Percentiles rank a stretch among this genome's conserved stretches.
Evolutionary conservation across 2,797 vertebrate species (phyloP).

Genomic region (Lophius americanus): DNA sequence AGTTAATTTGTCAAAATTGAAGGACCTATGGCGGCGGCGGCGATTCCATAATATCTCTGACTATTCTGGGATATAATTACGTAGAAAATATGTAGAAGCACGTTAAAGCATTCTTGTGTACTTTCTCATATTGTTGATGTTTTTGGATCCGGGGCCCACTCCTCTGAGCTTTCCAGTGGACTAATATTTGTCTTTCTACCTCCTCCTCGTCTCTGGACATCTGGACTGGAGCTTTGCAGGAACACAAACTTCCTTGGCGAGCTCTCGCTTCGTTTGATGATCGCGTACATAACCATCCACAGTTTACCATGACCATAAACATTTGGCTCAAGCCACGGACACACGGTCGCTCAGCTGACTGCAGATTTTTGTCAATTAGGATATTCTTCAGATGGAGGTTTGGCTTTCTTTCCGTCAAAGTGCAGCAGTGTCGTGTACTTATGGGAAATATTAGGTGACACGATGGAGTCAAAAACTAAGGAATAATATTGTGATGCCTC

Average conservation of each 20-base stretch:
- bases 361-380: constrained; percentile 26
- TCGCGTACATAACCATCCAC: constrained; percentile 40
- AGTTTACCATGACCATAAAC: constrained; percentile 73
- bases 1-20: too few relatives aligned
- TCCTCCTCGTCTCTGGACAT: constrained; percentile 72
- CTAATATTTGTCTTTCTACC: constrained; percentile 85
- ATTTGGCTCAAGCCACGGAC: constrained; percentile 51
- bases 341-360: constrained; percentile 29
- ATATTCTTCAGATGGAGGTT: constrained; percentile 28
- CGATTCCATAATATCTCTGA: too few relatives aligned
- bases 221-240: constrained; percentile 68
- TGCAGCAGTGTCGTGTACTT: constrained; percentile 2
- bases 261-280: constrained; percentile 61
- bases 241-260: constrained; percentile 68
- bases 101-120: too few relatives aligned
- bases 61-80: too few relatives aligned
- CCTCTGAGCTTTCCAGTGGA: constrained; percentile 72
- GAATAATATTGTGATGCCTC: neutral
- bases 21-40: too few relatives aligned
- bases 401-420: constrained; percentile 8
- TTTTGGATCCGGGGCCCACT: constrained; percentile 51
- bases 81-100: too few relatives aligned
- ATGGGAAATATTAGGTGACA: neutral
- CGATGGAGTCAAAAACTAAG: neutral
- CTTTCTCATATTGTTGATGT: constrained; percentile 69